Evolutionary conservation across 37 sponge, comb jelly and placozoan genomes (phyloP).

Genomic region (Spongia lamella): DNA sequence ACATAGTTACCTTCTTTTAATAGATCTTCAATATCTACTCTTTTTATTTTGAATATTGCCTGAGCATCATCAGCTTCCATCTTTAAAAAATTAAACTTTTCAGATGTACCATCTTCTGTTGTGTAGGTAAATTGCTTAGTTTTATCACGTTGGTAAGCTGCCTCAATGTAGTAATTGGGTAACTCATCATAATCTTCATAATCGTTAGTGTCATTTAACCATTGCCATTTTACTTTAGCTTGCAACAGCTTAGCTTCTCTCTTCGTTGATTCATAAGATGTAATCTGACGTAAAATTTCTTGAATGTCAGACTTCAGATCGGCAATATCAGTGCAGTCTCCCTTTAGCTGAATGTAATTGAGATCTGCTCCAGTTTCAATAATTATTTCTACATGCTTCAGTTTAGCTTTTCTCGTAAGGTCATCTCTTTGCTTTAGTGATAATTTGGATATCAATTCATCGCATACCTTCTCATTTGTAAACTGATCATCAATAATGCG

Average conservation of each 20-base stretch:
- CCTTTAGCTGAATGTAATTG: constrained; percentile 15
- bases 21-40: constrained; percentile 13
- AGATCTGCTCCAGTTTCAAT: constrained; percentile 23
- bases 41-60: not conserved
- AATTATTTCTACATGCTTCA: constrained; percentile 12
- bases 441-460: constrained; percentile 11
- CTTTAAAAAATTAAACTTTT: constrained; percentile 23
- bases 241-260: constrained; percentile 28
- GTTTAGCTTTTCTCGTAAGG: not conserved
- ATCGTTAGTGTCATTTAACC: constrained; percentile 4
- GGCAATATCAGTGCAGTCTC: constrained; percentile 3
- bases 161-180: constrained; percentile 41
- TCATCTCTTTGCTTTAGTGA: not conserved
- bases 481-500: constrained; percentile 20
- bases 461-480: constrained; percentile 10
- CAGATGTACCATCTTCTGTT: too few relatives aligned
- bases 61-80: constrained; percentile 16
- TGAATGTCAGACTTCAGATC: constrained; percentile 14
- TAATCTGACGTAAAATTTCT: constrained; percentile 3
- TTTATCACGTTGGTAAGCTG: constrained; percentile 18
- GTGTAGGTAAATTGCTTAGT: too few relatives aligned
- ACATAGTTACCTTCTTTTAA: constrained; percentile 18
- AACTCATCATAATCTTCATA: constrained; percentile 22
- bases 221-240: constrained; percentile 33
- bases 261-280: not conserved